Evolutionary conservation across 1,140 invertebrate species (phyloP), one percentile per base, ranked within the genome.

Genomic region (Drosophila grimshawi): DNA sequence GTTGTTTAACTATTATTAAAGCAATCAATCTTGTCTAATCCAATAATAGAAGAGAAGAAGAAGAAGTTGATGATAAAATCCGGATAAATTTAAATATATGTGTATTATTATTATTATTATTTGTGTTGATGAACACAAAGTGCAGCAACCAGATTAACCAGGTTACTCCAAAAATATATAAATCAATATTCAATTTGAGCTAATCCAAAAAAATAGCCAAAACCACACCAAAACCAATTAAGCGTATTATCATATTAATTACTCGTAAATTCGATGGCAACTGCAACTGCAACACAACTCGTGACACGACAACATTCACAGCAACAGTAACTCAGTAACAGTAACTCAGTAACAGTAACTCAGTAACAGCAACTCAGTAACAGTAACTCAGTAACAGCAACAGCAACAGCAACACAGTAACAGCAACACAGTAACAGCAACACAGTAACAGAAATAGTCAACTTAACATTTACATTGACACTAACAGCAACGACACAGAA

Each of bases 181-280:
- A 11, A 33, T 27, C 37, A 53, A 37, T 46, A 56, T 68, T 60
- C 43, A 68, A 57, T 69, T 61, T 62, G 37, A 73, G 59, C 45
- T 43, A 59, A 48, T 30, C 45, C 55, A 59, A 62, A 35, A 35
- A 19, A 19, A 61, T 43, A 62, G 43, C 11, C 55, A 69, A 56
- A 48, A 35, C 63, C 55, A 67, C 51, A 57, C 46, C 45, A 55
- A 69, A 52, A 41, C 30, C 32, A 46, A 48, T 19, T 53, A 66
- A 56, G 27, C 63, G 57, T 51, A 59, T 59, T 56, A 55, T 56
- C 53, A 61, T 49, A 75, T 29, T 45, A 33, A 69, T 37, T 60
- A 73, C 48, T 37, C 41, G 19, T 32, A 4, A 52, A 52, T n/a
- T 19, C 8, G 46, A 55, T 33, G 11, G 30, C 29, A 32, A 46